Base-by-base conservation (phyloP, 2,888 invertebrate genomes). In the Agrilus biguttatus region DNA sequence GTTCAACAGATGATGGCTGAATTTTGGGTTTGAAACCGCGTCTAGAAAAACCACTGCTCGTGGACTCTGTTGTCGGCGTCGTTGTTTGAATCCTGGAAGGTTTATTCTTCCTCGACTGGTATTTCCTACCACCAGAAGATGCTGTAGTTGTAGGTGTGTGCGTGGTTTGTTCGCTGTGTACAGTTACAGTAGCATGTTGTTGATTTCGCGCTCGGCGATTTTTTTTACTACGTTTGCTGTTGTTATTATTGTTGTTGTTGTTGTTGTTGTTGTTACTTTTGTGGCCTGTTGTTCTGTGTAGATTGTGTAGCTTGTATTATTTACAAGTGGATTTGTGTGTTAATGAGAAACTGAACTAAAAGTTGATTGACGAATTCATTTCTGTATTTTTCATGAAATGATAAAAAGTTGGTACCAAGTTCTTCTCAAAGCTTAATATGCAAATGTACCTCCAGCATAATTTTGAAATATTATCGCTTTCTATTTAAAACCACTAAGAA, bases 1-100 rank as follows among this genome's bases (percentile, higher is more conserved):
- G 69, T 51, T 79, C 79, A 3, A 73, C 70, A 49, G 74, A 60
- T 23, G 62, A 55, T 8, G 69, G 52, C 12, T 48, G 48, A 36
- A 48, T 35, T 53, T 78, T 80, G 5, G 83, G 80, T 50, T 84
- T 79, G 62, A 79, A 87, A 23, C 79, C 75, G 45, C 78, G 73
- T 49, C 82, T 56, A 32, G 62, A 55, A 53, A 58, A 65, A 32
- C 63, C 53, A 49, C 55, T 47, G 56, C 59, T 39, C 40, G 67
- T 67, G 3, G 67, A 66, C 34, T 51, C 44, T 36, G 49, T 40
- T 12, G 43, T 46, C 8, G 46, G 36, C 12, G 48, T 44, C 12
- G 48, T 41, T 10, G 41, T 34, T 23, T 32, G 39, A 23, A 45
- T 48, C 14, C 42, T 42, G 37, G 49, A 53, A 40, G 57, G 61